Percentiles rank a stretch among this genome's conserved stretches.
Conservation (phyloP, 2,888 invertebrate species). For the Philonicus albiceps region DNA sequence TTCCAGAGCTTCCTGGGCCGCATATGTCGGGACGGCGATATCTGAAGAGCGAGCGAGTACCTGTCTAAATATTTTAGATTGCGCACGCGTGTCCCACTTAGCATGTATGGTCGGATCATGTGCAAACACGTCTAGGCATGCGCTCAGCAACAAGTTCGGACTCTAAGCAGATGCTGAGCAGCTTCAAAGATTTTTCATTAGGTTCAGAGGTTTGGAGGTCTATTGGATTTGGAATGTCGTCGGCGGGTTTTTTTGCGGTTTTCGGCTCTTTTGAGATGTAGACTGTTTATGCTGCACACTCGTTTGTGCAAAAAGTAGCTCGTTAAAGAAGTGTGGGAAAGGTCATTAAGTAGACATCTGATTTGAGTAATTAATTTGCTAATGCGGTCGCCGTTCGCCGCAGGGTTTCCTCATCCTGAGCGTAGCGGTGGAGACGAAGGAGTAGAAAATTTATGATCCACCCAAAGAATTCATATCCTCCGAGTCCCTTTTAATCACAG, state of each 20-base stretch:
- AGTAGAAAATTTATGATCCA: not conserved
- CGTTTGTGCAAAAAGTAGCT: not conserved
- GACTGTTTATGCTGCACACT: not conserved
- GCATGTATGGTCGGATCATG: constrained; percentile 23
- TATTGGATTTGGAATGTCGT: not conserved
- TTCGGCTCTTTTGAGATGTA: not conserved
- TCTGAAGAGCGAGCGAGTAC: not conserved
- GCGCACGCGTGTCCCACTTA: constrained; percentile 44
- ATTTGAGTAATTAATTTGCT: not conserved
- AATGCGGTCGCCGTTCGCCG: not conserved
- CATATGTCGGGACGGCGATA: not conserved
- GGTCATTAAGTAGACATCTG: not conserved
- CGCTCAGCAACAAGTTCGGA: constrained; percentile 7
- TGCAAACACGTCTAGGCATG: constrained; percentile 47
- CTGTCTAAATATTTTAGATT: constrained; percentile 17
- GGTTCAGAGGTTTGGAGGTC: not conserved
- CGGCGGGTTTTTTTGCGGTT: not conserved
- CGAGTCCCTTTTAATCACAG: not conserved
- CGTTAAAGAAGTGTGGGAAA: constrained; percentile 10
- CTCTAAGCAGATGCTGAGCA: not conserved
- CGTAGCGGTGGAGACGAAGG: not conserved
- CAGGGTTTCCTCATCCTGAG: not conserved
- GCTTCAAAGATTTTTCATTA: not conserved
- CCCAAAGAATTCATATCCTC: not conserved
- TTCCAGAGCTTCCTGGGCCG: not conserved